Evolutionary conservation across 2,113 vertebrate genomes (phyloP), one percentile per base, ranked within the genome.

Genomic region (Ictalurus furcatus): DNA sequence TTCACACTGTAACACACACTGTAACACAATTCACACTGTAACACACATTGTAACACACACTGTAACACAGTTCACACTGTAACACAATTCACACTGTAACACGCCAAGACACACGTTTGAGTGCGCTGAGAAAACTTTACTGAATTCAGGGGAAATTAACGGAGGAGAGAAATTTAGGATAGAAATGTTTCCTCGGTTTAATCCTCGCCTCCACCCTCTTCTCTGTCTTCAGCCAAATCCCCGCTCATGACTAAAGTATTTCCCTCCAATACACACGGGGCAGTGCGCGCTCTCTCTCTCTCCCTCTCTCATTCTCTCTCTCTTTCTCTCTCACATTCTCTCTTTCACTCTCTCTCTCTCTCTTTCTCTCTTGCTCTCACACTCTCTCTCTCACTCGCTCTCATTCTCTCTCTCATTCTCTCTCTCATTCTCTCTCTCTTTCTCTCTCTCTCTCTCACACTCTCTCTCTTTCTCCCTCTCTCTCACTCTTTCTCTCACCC

Each of bases 161-260:
- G 6, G 8, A 28, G 25, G 76, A 54, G 48, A 84, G 44, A 52
- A 65, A 81, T 21, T n/a, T 25, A 28, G 48, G 76, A 56, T 30
- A 84, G 44, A 37, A 74, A 85, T 34, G 44, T 54, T 52, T 69
- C 48, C 73, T 85, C 21, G 78, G 58, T 25, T 30, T 54, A 52
- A 71, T 86, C 58, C 34, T 48, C 9, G 52, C 37, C 87, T 84
- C 81, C 80, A 73, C 82, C 73, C 73, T 81, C 28, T 25, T 83
- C 67, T 65, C 54, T 81, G 69, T 87, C 85, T 86, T 7, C 76
- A 76, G 90, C 90, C 90, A 91, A 91, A 88, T 84, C 71, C 40
- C 73, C 16, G 3, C 81, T 91, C 90, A 91, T 91, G 85, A 87
- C 89, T 86, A 61, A 90, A 89, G 89, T 86, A 91, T 92, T 91